Evolutionary conservation across 2,797 vertebrate genomes (phyloP).

Genomic region (Neosalanx taihuensis): DNA sequence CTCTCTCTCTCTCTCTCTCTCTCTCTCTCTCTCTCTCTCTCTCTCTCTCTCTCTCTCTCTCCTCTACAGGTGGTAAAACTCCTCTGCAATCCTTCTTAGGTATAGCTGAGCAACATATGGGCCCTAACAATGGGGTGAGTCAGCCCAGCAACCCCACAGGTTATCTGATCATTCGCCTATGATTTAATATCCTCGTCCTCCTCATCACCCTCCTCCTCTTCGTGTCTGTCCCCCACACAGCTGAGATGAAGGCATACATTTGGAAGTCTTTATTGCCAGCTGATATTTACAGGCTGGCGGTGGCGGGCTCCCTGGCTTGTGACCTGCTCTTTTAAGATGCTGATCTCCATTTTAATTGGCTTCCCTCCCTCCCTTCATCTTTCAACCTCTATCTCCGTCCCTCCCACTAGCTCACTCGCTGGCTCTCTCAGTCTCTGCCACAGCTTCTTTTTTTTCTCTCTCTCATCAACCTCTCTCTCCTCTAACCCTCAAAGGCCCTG

Average conservation of each 20-base stretch:
- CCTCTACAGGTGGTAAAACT: conserved; percentile 84
- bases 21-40: too few species aligned
- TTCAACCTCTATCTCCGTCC: conserved; percentile 8
- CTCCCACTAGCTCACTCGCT: neutral
- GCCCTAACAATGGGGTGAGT: conserved; percentile 90
- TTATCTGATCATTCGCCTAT: too few species aligned
- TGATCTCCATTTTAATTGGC: conserved; percentile 46
- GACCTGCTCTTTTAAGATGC: conserved; percentile 39
- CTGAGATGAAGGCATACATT: conserved; percentile 13
- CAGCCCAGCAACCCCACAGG: neutral
- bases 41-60: neutral
- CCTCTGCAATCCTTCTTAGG: conserved; percentile 96
- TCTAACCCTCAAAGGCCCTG: conserved; percentile 74
- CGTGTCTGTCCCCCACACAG: neutral
- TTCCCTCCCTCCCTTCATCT: conserved; percentile 13
- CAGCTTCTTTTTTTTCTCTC: conserved; percentile 10
- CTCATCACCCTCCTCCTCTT: neutral
- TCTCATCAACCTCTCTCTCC: neutral
- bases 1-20: too few species aligned
- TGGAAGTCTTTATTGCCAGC: conserved; percentile 6
- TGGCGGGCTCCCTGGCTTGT: neutral
- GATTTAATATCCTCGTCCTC: neutral
- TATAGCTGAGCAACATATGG: conserved; percentile 95
- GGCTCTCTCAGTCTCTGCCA: conserved; percentile 6
- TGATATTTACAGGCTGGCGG: neutral